These are phyloP conservation scores for Drosophila oshimai DNA, from an alignment of 1,140 invertebrate genomes.

Conservation along the genomic window DNA sequence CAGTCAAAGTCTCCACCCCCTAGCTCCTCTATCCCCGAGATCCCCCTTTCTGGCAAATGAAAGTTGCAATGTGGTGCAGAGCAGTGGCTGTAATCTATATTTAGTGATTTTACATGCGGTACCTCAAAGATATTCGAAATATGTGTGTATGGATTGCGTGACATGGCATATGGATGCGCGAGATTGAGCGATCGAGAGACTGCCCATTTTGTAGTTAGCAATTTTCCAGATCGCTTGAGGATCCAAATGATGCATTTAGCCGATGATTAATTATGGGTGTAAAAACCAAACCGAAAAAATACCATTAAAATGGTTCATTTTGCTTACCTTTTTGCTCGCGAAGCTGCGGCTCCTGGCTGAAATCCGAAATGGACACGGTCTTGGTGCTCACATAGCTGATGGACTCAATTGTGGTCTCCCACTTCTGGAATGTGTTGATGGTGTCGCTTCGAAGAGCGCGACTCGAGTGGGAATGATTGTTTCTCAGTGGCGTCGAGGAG, in stretches of 20 bases:
- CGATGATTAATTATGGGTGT: slow-evolving; percentile 37
- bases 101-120: slow-evolving; percentile 81
- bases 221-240: slow-evolving; percentile 68
- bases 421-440: slow-evolving; percentile 80
- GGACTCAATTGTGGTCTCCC: slow-evolving; percentile 79
- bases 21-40: not conserved
- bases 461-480: slow-evolving; percentile 17
- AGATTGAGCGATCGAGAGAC: slow-evolving; percentile 21
- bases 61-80: slow-evolving; percentile 64
- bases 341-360: slow-evolving; percentile 53
- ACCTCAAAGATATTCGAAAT: slow-evolving; percentile 73
- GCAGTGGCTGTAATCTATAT: slow-evolving; percentile 78
- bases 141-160: slow-evolving; percentile 49
- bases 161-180: slow-evolving; percentile 10
- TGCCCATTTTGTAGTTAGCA: slow-evolving; percentile 66
- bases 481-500: slow-evolving; percentile 57
- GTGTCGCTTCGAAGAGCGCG: slow-evolving; percentile 65
- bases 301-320: not conserved
- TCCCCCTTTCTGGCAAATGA: slow-evolving; percentile 55
- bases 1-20: slow-evolving; percentile 1
- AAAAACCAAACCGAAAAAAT: slow-evolving; percentile 29
- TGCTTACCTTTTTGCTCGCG: slow-evolving; percentile 56
- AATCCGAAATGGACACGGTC: slow-evolving; percentile 72
- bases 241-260: slow-evolving; percentile 49
- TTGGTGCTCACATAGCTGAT: slow-evolving; percentile 80